Evolutionary conservation across 2,113 vertebrate species (phyloP).

Genomic region (Genyomyrus donnyi): DNA sequence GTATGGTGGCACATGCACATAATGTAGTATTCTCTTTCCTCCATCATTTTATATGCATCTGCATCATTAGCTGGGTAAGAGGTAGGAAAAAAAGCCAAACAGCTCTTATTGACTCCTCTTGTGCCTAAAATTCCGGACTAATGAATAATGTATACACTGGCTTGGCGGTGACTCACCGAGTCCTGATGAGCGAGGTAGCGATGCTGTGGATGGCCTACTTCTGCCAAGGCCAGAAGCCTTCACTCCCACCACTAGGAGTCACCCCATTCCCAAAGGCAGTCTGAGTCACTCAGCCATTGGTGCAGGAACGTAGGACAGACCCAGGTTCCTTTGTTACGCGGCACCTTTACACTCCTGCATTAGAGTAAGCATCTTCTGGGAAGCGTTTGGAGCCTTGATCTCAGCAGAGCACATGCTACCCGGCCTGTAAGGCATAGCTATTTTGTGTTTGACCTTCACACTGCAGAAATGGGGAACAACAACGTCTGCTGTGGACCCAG

Average conservation of each 20-base stretch:
- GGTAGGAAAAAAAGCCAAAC: background rate
- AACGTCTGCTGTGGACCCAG: background rate
- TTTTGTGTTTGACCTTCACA: background rate
- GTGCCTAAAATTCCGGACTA: background rate
- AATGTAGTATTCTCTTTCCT: too few relatives aligned
- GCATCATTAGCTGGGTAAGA: background rate
- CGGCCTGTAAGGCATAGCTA: background rate
- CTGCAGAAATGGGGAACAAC: background rate
- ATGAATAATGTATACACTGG: conserved; percentile 35
- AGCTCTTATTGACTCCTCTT: background rate
- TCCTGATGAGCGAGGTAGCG: conserved; percentile 6
- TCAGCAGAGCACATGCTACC: background rate
- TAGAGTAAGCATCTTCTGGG: background rate
- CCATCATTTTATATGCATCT: background rate
- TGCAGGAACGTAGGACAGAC: background rate
- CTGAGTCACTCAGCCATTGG: background rate
- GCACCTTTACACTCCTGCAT: background rate
- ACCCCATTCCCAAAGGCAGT: background rate
- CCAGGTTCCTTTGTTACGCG: background rate
- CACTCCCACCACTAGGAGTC: background rate
- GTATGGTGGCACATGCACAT: background rate
- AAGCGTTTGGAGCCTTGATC: background rate
- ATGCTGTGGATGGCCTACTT: conserved; percentile 17
- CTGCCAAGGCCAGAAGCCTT: conserved; percentile 1
- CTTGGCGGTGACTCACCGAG: conserved; percentile 25